A percentile compares a stretch with the other conserved stretches of the same genome.
Conservation (phyloP, 2,113 vertebrate species). For the Paraplagusia blochii region DNA sequence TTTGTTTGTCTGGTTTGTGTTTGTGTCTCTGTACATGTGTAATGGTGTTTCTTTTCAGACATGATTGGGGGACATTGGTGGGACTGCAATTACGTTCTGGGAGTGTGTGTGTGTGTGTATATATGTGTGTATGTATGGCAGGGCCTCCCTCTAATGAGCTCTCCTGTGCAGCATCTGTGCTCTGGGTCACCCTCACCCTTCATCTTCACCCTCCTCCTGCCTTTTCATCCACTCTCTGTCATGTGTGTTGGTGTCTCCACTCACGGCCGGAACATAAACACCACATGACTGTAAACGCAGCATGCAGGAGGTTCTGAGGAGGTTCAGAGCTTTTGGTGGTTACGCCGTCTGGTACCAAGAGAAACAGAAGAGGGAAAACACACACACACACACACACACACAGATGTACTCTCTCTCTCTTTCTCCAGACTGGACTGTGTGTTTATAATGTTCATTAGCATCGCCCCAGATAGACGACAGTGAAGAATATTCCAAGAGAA, state of each 20-base stretch:
- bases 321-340: slow-evolving; percentile 2
- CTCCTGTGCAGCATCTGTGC: slow-evolving; percentile 54
- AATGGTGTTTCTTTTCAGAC: slow-evolving; percentile 19
- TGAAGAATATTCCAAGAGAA: background rate
- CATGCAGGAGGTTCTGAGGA: slow-evolving; percentile 8
- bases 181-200: slow-evolving; percentile 46
- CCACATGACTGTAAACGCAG: slow-evolving; percentile 19
- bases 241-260: slow-evolving; percentile 18
- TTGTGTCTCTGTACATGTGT: slow-evolving; percentile 14
- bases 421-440: background rate
- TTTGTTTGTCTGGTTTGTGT: slow-evolving; percentile 41
- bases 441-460: slow-evolving; percentile 18
- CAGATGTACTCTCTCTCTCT: no score
- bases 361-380: background rate
- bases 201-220: slow-evolving; percentile 35
- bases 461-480: background rate
- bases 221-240: slow-evolving; percentile 40
- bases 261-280: slow-evolving; percentile 11
- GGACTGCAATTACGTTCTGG: slow-evolving; percentile 6
- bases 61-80: slow-evolving; percentile 15
- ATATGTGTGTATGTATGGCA: slow-evolving; percentile 22
- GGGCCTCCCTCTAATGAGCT: slow-evolving; percentile 50
- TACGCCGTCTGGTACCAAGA: no score
- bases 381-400: background rate
- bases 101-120: slow-evolving; percentile 12